Evolutionary conservation across 2,797 vertebrate genomes (phyloP).

Genomic region (Bryconaethiops microstoma): DNA sequence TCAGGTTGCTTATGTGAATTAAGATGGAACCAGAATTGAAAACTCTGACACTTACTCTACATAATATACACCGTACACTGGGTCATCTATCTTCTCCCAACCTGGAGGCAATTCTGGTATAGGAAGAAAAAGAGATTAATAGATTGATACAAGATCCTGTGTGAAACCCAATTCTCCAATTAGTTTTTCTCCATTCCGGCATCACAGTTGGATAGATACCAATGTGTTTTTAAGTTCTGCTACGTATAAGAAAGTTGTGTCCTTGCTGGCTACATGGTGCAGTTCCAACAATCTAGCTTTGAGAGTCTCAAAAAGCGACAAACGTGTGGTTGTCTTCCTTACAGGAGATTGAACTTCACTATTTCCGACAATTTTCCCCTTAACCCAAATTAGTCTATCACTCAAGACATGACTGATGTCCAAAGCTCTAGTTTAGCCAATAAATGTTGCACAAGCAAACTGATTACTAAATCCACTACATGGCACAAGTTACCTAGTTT

Average conservation of each 20-base stretch:
- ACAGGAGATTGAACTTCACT: not conserved
- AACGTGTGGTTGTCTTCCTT: not conserved
- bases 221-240: not conserved
- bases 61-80: conserved; percentile 98
- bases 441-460: too few relatives aligned
- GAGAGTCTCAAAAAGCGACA: not conserved
- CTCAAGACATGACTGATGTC: not conserved
- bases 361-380: not conserved
- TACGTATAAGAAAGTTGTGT: not conserved
- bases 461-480: too few relatives aligned
- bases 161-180: conserved; percentile 7
- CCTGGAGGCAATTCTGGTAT: conserved; percentile 91
- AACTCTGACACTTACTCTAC: conserved; percentile 91
- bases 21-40: not conserved
- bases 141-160: not conserved
- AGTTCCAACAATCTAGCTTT: not conserved
- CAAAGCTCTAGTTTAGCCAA: too few relatives aligned
- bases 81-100: conserved; percentile 99
- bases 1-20: not conserved
- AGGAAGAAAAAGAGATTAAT: not conserved
- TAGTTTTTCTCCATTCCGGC: not conserved
- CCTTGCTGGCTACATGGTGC: not conserved
- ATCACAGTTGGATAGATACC: not conserved
- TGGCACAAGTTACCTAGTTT: too few relatives aligned
- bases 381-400: not conserved